Conservation (phyloP, 1,140 invertebrate genomes). For the Cotesia vestalis region DNA sequence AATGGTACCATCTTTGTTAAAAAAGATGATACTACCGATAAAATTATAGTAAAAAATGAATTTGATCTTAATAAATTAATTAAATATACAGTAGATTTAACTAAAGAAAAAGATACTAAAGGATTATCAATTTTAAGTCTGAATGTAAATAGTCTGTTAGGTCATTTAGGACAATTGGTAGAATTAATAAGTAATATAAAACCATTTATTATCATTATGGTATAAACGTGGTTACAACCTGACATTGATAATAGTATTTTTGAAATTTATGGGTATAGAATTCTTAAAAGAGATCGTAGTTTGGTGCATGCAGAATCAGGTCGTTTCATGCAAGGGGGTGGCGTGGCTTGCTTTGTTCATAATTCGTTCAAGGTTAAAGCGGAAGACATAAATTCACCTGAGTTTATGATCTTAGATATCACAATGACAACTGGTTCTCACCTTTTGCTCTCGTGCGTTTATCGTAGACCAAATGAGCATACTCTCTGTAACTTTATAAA, state of each 20-base stretch:
- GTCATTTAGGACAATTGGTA: not conserved
- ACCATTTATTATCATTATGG: not conserved
- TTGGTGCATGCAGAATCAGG: not conserved
- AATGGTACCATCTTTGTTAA: not conserved
- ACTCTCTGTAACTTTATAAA: slow-evolving; percentile 7
- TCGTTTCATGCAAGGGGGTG: slow-evolving; percentile 5
- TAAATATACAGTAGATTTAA: not conserved
- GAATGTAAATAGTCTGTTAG: not conserved
- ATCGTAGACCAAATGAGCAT: slow-evolving; percentile 1
- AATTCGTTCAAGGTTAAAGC: slow-evolving; percentile 16
- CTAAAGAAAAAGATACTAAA: not conserved
- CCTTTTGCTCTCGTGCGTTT: slow-evolving; percentile 1
- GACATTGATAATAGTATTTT: slow-evolving; percentile 10
- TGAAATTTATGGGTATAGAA: not conserved
- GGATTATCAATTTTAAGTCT: not conserved
- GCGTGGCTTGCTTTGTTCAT: slow-evolving; percentile 18
- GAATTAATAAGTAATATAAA: not conserved
- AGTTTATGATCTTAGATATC: slow-evolving; percentile 20
- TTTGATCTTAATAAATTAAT: not conserved
- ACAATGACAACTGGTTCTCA: too few relatives aligned
- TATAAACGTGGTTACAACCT: slow-evolving; percentile 23
- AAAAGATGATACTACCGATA: not conserved
- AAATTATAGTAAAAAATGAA: not conserved
- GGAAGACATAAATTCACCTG: slow-evolving; percentile 8
- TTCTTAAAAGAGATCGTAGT: slow-evolving; percentile 5